A percentile compares a stretch with the other conserved stretches of the same genome.
These are phyloP conservation scores for Morone chrysops DNA, from an alignment of 2,113 vertebrate species.

Conservation along the genomic window DNA sequence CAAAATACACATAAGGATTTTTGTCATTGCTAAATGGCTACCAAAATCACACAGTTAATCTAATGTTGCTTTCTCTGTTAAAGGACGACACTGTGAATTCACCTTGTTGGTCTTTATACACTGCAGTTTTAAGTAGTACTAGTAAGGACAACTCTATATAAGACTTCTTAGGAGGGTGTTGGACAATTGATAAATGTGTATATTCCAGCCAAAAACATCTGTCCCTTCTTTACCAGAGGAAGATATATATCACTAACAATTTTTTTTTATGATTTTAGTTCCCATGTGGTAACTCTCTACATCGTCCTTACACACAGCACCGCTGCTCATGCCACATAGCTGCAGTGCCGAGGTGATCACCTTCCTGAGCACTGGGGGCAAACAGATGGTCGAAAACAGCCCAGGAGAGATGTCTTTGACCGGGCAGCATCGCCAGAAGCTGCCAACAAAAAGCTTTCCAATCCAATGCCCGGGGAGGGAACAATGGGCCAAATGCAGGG, in stretches of 20 bases:
- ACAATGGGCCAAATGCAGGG: conserved; percentile 72
- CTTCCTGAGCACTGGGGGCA: conserved; percentile 35
- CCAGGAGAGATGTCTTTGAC: conserved; percentile 66
- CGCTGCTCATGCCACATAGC: conserved; percentile 22
- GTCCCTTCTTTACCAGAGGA: background rate
- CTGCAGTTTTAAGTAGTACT: background rate
- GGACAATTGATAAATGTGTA: background rate
- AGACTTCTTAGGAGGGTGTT: too few species aligned
- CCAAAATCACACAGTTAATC: background rate
- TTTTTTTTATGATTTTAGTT: background rate
- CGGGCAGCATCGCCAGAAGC: conserved; percentile 52
- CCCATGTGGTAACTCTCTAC: background rate
- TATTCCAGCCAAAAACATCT: background rate
- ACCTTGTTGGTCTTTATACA: background rate
- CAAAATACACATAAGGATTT: background rate
- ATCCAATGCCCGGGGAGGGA: conserved; percentile 43
- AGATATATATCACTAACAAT: background rate
- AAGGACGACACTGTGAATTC: background rate
- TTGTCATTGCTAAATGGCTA: background rate
- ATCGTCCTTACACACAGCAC: conserved; percentile 9
- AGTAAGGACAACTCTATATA: too few species aligned
- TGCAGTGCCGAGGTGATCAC: conserved; percentile 43
- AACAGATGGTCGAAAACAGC: conserved; percentile 77
- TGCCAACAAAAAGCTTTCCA: conserved; percentile 77
- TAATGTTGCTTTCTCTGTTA: background rate